phyloP scores from a whole-genome alignment of 2,797 vertebrate genomes.

The Eptatretus atami region DNA sequence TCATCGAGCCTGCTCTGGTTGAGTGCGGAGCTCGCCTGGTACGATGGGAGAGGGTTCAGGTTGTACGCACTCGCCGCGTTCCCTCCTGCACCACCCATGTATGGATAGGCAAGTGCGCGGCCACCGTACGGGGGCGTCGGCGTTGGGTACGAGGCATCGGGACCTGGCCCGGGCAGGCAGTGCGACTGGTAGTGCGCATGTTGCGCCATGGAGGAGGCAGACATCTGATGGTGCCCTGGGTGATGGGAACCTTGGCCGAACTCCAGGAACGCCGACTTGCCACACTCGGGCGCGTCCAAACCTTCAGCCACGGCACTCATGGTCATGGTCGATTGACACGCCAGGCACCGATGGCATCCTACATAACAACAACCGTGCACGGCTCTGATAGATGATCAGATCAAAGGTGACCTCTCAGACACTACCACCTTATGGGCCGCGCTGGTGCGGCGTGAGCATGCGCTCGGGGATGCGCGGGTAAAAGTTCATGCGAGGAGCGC shows the following conservation, averaged over 20 bases:
- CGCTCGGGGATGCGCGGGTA: too few species aligned
- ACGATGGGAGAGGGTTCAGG: slow-evolving; percentile 1
- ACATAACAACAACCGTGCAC: too few species aligned
- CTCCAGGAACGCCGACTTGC: slow-evolving; percentile 6
- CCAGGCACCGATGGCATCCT: too few species aligned
- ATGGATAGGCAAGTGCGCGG: neutral
- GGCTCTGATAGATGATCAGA: too few species aligned
- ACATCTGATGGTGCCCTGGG: neutral
- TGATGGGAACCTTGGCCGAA: slow-evolving; percentile 1
- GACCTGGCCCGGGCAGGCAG: neutral
- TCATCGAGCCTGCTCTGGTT: neutral
- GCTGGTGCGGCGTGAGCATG: too few species aligned
- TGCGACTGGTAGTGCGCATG: slow-evolving; percentile 1
- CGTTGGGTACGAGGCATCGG: neutral
- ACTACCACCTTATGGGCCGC: too few species aligned
- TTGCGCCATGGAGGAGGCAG: neutral
- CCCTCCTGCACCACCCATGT: neutral
- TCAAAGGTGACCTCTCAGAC: too few species aligned
- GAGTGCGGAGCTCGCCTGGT: neutral
- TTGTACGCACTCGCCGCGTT: neutral
- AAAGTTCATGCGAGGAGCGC: too few species aligned
- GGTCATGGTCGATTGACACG: neutral
- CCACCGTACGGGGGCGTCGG: neutral
- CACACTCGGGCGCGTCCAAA: slow-evolving; percentile 1
- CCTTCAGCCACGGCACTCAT: slow-evolving; percentile 1